These are phyloP conservation scores for Drosophila koepferae DNA, from an alignment of 2,888 invertebrate species.

Conservation along the genomic window DNA sequence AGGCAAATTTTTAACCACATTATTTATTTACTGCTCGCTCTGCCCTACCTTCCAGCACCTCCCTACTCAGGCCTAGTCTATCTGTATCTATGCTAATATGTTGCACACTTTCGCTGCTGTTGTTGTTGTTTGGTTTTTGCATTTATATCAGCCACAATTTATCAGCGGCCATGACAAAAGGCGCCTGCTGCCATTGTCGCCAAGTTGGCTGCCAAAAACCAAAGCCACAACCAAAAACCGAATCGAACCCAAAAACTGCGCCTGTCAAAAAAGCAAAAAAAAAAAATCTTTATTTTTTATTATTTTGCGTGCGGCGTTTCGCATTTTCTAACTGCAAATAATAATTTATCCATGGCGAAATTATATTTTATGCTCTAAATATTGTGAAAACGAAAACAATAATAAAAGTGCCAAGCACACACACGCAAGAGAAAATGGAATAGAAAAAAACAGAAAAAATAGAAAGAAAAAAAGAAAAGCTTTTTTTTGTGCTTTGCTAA, in stretches of 20 bases:
- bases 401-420: conserved; percentile 57
- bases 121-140: conserved; percentile 63
- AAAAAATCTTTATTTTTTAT: conserved; percentile 40
- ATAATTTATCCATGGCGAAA: conserved; percentile 68
- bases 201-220: conserved; percentile 79
- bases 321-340: conserved; percentile 76
- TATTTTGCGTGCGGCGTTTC: conserved; percentile 48
- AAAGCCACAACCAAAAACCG: conserved; percentile 61
- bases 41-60: conserved; percentile 26
- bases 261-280: conserved; percentile 32
- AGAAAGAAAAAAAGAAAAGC: conserved; percentile 16
- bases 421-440: conserved; percentile 12
- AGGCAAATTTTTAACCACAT: conserved; percentile 78
- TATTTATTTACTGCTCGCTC: conserved; percentile 76
- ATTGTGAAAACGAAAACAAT: conserved; percentile 64
- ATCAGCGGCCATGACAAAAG: conserved; percentile 80
- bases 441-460: background rate
- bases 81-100: conserved; percentile 68
- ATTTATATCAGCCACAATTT: conserved; percentile 80
- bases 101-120: conserved; percentile 63
- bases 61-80: conserved; percentile 15
- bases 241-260: conserved; percentile 43
- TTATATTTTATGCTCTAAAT: conserved; percentile 79
- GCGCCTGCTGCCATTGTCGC: conserved; percentile 71
- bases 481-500: background rate